phyloP scores from a whole-genome alignment of 2,113 vertebrate genomes.

The Sapajus apella region DNA sequence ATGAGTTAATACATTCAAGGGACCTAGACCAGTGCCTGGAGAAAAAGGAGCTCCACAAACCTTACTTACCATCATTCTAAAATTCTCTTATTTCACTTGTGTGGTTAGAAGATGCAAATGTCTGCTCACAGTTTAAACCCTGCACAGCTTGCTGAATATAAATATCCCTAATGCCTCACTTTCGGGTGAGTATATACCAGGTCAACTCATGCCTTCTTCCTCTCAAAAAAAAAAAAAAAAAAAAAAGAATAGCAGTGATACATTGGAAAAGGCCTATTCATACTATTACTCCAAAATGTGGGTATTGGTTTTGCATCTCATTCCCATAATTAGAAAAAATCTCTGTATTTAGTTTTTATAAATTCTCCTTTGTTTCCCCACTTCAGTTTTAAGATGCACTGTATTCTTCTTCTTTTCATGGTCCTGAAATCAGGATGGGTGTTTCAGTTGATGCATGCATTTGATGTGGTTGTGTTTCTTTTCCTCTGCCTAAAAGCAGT shows the following conservation, averaged over 20 bases:
- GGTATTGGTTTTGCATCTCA: not conserved
- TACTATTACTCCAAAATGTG: not conserved
- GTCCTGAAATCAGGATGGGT: not conserved
- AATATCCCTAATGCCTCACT: not conserved
- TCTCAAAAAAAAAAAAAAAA: not conserved
- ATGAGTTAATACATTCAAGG: not conserved
- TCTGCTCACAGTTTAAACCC: not conserved
- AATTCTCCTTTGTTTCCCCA: not conserved
- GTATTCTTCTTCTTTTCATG: not conserved
- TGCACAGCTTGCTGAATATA: not conserved
- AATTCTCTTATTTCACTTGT: not conserved
- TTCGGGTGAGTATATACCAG: not conserved
- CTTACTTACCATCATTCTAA: not conserved
- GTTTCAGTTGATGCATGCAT: not conserved
- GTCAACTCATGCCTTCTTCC: not conserved
- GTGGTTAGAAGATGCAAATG: slow-evolving; percentile 25
- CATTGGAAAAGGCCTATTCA: not conserved
- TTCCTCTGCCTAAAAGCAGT: not conserved
- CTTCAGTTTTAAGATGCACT: not conserved
- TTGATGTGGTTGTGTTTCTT: not conserved
- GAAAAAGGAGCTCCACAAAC: not conserved
- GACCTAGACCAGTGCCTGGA: not conserved
- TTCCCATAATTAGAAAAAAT: not conserved
- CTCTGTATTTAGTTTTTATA: not conserved
- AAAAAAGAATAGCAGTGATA: not conserved